Evolutionary conservation across 2,888 invertebrate species (phyloP).

Genomic region (Cephus rjabovi): DNA sequence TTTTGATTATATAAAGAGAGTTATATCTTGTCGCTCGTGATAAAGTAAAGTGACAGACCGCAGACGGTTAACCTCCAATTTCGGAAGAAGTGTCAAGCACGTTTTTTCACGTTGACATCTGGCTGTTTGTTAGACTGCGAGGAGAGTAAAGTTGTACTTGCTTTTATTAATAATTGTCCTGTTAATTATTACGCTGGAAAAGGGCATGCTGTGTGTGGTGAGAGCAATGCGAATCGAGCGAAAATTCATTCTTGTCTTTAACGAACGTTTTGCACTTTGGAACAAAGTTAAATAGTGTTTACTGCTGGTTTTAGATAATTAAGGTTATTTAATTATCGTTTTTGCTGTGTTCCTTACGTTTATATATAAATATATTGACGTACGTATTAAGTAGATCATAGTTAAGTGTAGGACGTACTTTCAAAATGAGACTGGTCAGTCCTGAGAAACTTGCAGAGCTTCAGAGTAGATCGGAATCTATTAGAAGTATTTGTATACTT

Average conservation of each 20-base stretch:
- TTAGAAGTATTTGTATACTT: conserved; percentile 95
- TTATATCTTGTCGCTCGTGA: neutral
- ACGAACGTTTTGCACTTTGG: conserved; percentile 52
- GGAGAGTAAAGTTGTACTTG: too few relatives aligned
- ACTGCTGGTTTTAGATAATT: conserved; percentile 9
- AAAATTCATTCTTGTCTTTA: conserved; percentile 38
- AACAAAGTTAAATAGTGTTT: conserved; percentile 60
- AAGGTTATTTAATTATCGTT: conserved; percentile 2
- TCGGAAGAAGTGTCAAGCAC: conserved; percentile 31
- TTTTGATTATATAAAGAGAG: neutral
- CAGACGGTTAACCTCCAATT: conserved; percentile 37
- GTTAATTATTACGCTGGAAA: neutral
- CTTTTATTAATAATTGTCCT: too few relatives aligned
- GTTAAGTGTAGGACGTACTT: neutral
- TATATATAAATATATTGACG: too few relatives aligned
- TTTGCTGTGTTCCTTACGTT: neutral
- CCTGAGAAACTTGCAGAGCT: conserved; percentile 73
- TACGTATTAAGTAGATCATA: too few relatives aligned
- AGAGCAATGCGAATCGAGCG: conserved; percentile 13
- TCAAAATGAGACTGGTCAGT: conserved; percentile 71
- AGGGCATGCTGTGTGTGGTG: conserved; percentile 43
- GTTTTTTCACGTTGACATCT: conserved; percentile 16
- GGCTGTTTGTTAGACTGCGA: too few relatives aligned
- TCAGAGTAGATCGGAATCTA: conserved; percentile 76
- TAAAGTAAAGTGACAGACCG: neutral